Base-by-base conservation (phyloP, 2,113 vertebrate species). In the Glaucidium brasilianum region DNA sequence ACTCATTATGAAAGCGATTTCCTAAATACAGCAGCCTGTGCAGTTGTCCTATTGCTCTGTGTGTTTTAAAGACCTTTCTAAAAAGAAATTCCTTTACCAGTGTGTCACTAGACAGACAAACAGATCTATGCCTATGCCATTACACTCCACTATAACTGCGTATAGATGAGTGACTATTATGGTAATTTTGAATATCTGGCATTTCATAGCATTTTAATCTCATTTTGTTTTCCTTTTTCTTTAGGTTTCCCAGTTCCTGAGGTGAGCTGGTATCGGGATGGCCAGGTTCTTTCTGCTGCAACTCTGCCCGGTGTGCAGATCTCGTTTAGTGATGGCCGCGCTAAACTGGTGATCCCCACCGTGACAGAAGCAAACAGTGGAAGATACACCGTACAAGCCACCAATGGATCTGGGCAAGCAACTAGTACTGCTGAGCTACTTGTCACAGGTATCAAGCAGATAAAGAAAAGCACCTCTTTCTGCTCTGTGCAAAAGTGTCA, bases 251-350 rank as follows among this genome's bases (percentile, higher is more conserved):
- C 99, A 98, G 99, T 99, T 99, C 99, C 99, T 98, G 99, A 99
- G 98, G 99, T 99, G 99, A 99, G 98, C 99, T 99, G 99, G 99
- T 99, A 99, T 97, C 98, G 99, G 98, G 99, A 99, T 99, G 99
- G 99, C 98, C 99, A 99, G 99, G 99, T 99, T 97, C 98, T 99
- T 96, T 99, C 99, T 71, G 93, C 99, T 98, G 99, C 99, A 90
- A 98, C 99, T 97, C 98, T 99, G 97, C 99, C 99, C 92, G 99
- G 99, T 97, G 98, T 98, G 97, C 99, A 99, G 98, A 99, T 99
- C 99, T 99, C 99, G 90, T 99, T 99, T 99, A 99, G 99, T 98
- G 99, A 99, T 94, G 99, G 99, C 99, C 99, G 98, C 98, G 99
- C 99, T 99, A 99, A 97, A 98, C 98, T 99, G 98, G 98, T 81